Conservation (phyloP, 2,888 invertebrate genomes). For the Philhelius pedissequus region DNA sequence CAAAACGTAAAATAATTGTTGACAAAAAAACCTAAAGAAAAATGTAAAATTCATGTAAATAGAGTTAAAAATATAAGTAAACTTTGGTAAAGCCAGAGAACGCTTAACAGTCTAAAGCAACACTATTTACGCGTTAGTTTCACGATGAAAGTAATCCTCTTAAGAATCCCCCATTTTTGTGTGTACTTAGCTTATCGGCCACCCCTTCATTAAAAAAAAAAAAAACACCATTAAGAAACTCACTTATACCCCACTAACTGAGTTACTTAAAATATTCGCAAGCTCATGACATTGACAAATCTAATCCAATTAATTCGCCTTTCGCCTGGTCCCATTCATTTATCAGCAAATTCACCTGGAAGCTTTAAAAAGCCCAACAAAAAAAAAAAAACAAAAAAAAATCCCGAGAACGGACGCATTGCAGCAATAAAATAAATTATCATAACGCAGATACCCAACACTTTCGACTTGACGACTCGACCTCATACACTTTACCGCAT, state of each 20-base stretch:
- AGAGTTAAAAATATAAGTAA: no score
- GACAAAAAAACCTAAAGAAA: no score
- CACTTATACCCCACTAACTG: not conserved
- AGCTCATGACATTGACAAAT: constrained; percentile 62
- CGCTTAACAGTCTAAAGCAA: no score
- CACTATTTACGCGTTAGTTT: no score
- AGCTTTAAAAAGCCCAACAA: constrained; percentile 19
- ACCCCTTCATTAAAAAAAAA: not conserved
- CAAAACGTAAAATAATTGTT: no score
- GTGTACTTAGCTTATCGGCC: not conserved
- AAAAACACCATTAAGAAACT: not conserved
- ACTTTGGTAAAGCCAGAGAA: no score
- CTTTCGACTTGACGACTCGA: not conserved
- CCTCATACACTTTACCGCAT: constrained; percentile 1
- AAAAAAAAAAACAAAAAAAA: not conserved
- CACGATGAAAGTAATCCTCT: no score
- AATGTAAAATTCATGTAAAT: no score
- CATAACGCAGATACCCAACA: constrained; percentile 55
- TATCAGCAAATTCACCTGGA: constrained; percentile 61
- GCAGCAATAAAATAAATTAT: constrained; percentile 63
- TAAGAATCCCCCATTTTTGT: not conserved
- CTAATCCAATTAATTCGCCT: constrained; percentile 57
- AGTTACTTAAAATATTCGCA: constrained; percentile 57
- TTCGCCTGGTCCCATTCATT: constrained; percentile 38
- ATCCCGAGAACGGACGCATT: constrained; percentile 44